A percentile compares a stretch with the other conserved stretches of the same genome.
These are phyloP conservation scores for Cyclophora albipunctata DNA, from an alignment of 2,888 invertebrate species.

Conservation along the genomic window DNA sequence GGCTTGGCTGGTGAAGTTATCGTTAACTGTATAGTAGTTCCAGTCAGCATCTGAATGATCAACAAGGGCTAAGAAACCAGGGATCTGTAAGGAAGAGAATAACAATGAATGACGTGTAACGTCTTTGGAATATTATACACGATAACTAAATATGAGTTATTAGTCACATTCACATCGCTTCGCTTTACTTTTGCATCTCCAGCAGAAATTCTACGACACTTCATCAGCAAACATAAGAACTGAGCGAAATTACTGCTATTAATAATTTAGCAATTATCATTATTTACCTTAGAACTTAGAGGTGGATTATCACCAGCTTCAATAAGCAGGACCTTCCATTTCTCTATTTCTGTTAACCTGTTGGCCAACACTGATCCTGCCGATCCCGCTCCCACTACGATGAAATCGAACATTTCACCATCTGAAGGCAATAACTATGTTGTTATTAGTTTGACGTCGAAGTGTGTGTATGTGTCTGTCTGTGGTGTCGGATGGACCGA, in stretches of 20 bases:
- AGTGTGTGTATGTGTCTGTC: too few relatives aligned
- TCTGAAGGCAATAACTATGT: constrained; percentile 21
- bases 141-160: too few relatives aligned
- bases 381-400: constrained; percentile 28
- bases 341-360: constrained; percentile 26
- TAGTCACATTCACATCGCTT: too few relatives aligned
- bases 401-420: constrained; percentile 42
- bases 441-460: not conserved
- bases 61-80: constrained; percentile 16
- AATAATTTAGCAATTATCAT: too few relatives aligned
- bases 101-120: too few relatives aligned
- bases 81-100: constrained; percentile 23
- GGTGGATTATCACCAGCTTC: constrained; percentile 33
- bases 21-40: constrained; percentile 25
- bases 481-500: not conserved
- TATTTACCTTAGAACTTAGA: constrained; percentile 28
- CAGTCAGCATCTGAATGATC: constrained; percentile 15
- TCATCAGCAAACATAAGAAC: too few relatives aligned
- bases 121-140: too few relatives aligned
- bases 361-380: constrained; percentile 31
- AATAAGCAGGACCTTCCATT: constrained; percentile 29
- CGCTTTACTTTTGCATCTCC: too few relatives aligned
- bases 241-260: too few relatives aligned
- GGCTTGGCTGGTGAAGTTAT: constrained; percentile 26
- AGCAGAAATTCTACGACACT: too few relatives aligned